Conservation (phyloP, 53 echinoderm and acorn worm genomes). For the Henricia sp. region DNA sequence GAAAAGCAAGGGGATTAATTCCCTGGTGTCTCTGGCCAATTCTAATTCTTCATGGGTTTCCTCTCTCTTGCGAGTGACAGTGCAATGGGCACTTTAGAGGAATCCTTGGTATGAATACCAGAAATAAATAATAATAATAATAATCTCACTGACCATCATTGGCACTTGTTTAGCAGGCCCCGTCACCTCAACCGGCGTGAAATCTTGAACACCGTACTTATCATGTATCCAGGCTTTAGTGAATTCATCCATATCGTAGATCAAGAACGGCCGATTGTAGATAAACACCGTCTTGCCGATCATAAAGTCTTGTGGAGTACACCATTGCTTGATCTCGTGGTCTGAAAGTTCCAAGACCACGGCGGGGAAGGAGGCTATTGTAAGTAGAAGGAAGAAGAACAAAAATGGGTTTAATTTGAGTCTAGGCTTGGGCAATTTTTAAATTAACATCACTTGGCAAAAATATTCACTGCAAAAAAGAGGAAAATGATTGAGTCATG, state of each 20-base stretch:
- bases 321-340: conserved; percentile 98
- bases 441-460: too few species aligned
- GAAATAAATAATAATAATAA: too few species aligned
- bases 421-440: too few species aligned
- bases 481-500: too few species aligned
- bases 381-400: background rate
- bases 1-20: too few species aligned
- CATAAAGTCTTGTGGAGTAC: conserved; percentile 78
- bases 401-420: background rate
- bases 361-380: conserved; percentile 96
- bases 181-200: conserved; percentile 80
- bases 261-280: conserved; percentile 97
- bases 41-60: too few species aligned
- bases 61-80: too few species aligned
- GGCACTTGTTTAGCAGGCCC: conserved; percentile 56
- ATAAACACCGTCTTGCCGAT: conserved; percentile 91
- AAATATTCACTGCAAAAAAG: too few species aligned
- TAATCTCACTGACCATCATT: conserved; percentile 64
- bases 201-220: conserved; percentile 71
- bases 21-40: too few species aligned
- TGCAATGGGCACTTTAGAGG: too few species aligned
- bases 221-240: conserved; percentile 76
- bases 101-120: too few species aligned
- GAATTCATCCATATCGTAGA: conserved; percentile 93
- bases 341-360: conserved; percentile 96